Evolutionary conservation across 2,113 vertebrate species (phyloP).

Genomic region (Canis aureus): DNA sequence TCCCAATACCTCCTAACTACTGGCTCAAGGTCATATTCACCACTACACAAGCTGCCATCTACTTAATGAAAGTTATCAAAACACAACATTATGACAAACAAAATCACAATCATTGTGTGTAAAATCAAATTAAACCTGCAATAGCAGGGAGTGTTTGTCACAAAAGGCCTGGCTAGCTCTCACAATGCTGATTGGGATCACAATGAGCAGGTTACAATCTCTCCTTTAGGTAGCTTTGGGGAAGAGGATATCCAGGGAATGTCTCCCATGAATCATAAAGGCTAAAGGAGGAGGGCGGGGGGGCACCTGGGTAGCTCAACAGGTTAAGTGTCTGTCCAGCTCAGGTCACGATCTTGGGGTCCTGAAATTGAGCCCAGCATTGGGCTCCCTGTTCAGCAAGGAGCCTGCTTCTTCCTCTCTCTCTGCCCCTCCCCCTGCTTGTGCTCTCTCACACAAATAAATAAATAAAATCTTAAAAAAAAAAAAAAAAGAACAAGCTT

Average conservation of each 20-base stretch:
- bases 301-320: background rate
- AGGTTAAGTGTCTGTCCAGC: background rate
- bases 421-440: background rate
- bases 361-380: background rate
- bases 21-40: background rate
- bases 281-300: rapidly evolving
- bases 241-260: background rate
- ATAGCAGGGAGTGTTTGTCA: background rate
- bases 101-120: background rate
- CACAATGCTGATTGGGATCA: background rate
- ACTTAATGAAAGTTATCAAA: background rate
- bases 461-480: background rate
- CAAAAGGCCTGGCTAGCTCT: background rate
- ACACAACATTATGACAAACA: background rate
- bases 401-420: background rate
- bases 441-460: background rate
- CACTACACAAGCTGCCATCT: background rate
- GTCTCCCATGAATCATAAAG: background rate
- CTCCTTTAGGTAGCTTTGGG: background rate
- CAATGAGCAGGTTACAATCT: background rate
- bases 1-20: background rate
- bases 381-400: background rate
- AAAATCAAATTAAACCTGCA: background rate
- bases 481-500: background rate
- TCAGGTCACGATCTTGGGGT: background rate